Base-by-base conservation (phyloP, 2,888 invertebrate genomes). In the Polyommatus iphigenia region DNA sequence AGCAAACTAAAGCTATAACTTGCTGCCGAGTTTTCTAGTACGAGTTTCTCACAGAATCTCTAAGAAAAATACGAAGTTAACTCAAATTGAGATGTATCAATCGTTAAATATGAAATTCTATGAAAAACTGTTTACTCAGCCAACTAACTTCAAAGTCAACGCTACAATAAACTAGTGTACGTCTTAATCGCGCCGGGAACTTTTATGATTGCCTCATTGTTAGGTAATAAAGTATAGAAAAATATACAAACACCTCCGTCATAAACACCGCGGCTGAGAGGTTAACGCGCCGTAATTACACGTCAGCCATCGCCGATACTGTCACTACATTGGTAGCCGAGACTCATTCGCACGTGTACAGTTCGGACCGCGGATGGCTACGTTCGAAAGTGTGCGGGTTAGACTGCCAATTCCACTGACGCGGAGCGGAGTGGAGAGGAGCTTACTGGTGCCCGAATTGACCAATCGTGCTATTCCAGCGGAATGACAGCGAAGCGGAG, bases 191-290 rank as follows among this genome's bases (percentile, higher is more conserved):
- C 67, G 24, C 62, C 71, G 78, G 71, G 18, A 79, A 71, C 71
- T 80, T 81, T 81, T 80, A 80, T 80, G 80, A 79, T 75, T 78
- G 77, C 78, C 79, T 79, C 81, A 80, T 79, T 79, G 81, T 80
- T 79, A 76, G 79, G 72, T 80, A 79, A 81, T 80, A 81, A 81
- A 81, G 78, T 79, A 80, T 80, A 76, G 80, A 81, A 81, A 81
- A 81, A 80, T 79, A 81, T 78, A 81, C 81, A 80, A 71, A 78
- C 62, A 78, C 76, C 76, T 75, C 24, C 62, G 75, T 36, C 78
- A 76, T 80, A 81, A 81, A 81, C 81, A 81, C 73, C 71, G 50
- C 32, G 62, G 79, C 71, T 76, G 80, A 80, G 80, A 78, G 77
- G 79, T 78, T 79, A 76, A 80, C 79, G 79, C 76, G 78, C 77